A percentile compares a stretch with the other conserved stretches of the same genome.
These are phyloP conservation scores for Nephila pilipes DNA, from an alignment of 1,140 invertebrate genomes.

Conservation along the genomic window DNA sequence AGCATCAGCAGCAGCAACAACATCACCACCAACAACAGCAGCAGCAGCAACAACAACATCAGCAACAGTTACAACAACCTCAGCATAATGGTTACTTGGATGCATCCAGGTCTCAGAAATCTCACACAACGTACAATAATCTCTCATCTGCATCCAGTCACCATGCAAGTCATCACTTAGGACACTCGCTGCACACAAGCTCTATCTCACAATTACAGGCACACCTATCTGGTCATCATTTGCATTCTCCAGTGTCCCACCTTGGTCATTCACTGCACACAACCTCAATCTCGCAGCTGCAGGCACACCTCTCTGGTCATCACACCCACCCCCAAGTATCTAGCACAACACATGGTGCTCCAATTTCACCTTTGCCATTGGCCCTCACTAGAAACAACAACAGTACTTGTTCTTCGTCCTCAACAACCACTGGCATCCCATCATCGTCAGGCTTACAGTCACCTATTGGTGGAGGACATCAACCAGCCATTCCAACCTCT, in stretches of 20 bases:
- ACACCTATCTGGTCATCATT: conserved; percentile 70
- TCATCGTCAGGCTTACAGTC: conserved; percentile 57
- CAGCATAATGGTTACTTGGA: conserved; percentile 62
- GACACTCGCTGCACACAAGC: conserved; percentile 56
- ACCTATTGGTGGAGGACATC: conserved; percentile 83
- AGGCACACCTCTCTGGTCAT: conserved; percentile 75
- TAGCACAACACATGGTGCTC: conserved; percentile 63
- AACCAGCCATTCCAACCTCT: conserved; percentile 84
- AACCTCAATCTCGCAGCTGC: conserved; percentile 68
- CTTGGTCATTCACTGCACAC: conserved; percentile 59
- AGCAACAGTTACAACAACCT: conserved; percentile 54
- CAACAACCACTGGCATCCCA: conserved; percentile 75
- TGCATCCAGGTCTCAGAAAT: conserved; percentile 63
- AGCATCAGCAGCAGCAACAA: conserved; percentile 60
- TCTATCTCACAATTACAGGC: conserved; percentile 59
- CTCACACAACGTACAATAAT: conserved; percentile 63
- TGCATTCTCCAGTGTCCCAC: conserved; percentile 59
- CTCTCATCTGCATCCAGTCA: conserved; percentile 65
- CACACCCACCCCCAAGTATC: conserved; percentile 51
- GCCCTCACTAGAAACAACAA: conserved; percentile 71
- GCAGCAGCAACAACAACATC: conserved; percentile 51
- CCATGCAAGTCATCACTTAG: conserved; percentile 59
- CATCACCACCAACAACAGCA: conserved; percentile 63
- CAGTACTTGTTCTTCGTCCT: conserved; percentile 47
- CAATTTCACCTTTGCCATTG: conserved; percentile 65